These are phyloP conservation scores for Tridacna crocea DNA, from an alignment of 2,888 invertebrate genomes.

Conservation along the genomic window DNA sequence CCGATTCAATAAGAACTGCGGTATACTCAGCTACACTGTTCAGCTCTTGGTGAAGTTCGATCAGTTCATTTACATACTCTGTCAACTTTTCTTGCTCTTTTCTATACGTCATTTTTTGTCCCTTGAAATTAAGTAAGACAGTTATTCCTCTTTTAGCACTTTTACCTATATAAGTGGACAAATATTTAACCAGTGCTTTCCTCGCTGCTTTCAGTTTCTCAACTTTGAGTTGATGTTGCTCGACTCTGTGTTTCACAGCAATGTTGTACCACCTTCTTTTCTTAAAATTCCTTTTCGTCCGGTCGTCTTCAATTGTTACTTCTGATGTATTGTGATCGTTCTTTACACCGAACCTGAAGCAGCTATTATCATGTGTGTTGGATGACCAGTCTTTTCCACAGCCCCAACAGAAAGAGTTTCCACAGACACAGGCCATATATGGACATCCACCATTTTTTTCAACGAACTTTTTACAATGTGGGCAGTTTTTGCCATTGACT, in stretches of 20 bases:
- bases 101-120: background rate
- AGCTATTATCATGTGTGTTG: background rate
- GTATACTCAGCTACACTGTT: slow-evolving; percentile 1
- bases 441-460: slow-evolving; percentile 71
- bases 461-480: slow-evolving; percentile 65
- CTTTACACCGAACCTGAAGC: slow-evolving; percentile 9
- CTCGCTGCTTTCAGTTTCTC: slow-evolving; percentile 34
- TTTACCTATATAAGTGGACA: background rate
- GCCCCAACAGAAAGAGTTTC: slow-evolving; percentile 68
- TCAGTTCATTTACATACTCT: slow-evolving; percentile 3
- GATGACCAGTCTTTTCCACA: slow-evolving; percentile 55
- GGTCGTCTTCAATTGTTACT: slow-evolving; percentile 11
- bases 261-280: slow-evolving; percentile 47
- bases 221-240: slow-evolving; percentile 40
- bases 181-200: slow-evolving; percentile 27
- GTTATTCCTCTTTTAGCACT: background rate
- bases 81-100: slow-evolving; percentile 15
- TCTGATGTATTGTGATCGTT: slow-evolving; percentile 21
- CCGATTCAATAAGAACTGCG: slow-evolving; percentile 7
- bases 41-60: background rate
- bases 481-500: slow-evolving; percentile 68
- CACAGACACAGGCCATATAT: slow-evolving; percentile 66
- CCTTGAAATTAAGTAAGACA: background rate
- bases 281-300: background rate
- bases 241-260: slow-evolving; percentile 45